phyloP scores from a whole-genome alignment of 64 coral and sea anemone species.

The Montipora capricornis region DNA sequence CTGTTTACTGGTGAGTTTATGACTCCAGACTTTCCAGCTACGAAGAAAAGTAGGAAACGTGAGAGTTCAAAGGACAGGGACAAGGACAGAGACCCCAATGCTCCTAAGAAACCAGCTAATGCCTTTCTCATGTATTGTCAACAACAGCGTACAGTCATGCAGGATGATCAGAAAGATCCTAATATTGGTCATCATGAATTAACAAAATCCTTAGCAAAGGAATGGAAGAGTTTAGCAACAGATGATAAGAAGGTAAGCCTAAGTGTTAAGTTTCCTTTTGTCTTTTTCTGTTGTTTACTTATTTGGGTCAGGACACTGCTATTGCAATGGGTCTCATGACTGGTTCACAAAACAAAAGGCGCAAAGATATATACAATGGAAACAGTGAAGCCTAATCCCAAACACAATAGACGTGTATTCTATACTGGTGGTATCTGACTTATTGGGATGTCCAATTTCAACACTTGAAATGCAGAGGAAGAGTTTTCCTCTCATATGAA shows the following conservation, averaged over 20 bases:
- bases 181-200: slow-evolving; percentile 96
- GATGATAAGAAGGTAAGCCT: slow-evolving; percentile 89
- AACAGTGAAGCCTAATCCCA: no score
- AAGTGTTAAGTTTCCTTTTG: neutral
- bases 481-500: no score
- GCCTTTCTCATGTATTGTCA: slow-evolving; percentile 99
- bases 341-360: no score
- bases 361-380: no score
- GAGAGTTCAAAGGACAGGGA: slow-evolving; percentile 71
- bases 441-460: no score
- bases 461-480: no score
- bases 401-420: no score
- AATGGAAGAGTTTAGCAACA: slow-evolving; percentile 93
- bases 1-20: slow-evolving; percentile 67
- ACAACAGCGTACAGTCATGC: slow-evolving; percentile 91
- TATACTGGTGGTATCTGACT: no score
- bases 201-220: slow-evolving; percentile 93
- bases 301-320: no score
- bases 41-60: slow-evolving; percentile 85
- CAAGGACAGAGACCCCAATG: slow-evolving; percentile 93
- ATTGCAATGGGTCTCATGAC: no score
- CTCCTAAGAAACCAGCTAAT: slow-evolving; percentile 98
- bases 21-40: slow-evolving; percentile 45
- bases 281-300: neutral
- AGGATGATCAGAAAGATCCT: slow-evolving; percentile 93